A percentile compares a stretch with the other conserved stretches of the same genome.
phyloP scores from a whole-genome alignment of 2,797 vertebrate genomes.

The Taenioides sp. region DNA sequence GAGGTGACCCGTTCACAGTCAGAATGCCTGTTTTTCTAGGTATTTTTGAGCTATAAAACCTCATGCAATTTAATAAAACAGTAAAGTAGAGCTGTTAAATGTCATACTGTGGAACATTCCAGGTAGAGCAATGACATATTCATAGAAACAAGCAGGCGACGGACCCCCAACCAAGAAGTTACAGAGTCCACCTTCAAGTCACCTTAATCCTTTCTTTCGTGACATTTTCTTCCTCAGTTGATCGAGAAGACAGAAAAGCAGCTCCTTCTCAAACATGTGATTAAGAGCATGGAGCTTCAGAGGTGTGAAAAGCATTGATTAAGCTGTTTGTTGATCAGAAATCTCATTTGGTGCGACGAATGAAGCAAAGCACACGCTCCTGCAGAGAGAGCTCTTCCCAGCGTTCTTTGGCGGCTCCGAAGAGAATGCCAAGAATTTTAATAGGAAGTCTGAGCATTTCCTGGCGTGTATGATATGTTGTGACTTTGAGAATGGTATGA shows the following conservation, averaged over 20 bases:
- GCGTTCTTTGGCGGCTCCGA: conserved; percentile 14
- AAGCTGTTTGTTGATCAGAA: conserved; percentile 55
- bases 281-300: conserved; percentile 17
- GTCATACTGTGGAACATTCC: no score
- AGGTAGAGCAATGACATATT: no score
- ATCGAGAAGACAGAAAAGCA: conserved; percentile 9
- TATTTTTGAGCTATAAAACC: no score
- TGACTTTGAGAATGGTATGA: conserved; percentile 2
- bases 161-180: no score
- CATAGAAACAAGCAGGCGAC: no score
- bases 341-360: conserved; percentile 50
- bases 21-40: no score
- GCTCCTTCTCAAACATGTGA: neutral
- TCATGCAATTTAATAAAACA: no score
- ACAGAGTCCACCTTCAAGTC: neutral
- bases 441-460: neutral
- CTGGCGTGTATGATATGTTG: neutral
- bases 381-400: conserved; percentile 47
- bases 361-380: conserved; percentile 58
- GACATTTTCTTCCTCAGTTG: neutral
- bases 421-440: conserved; percentile 19
- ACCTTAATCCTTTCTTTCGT: neutral
- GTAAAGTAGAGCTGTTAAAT: no score
- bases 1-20: no score
- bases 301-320: conserved; percentile 50